A percentile compares a stretch with the other conserved stretches of the same genome.
phyloP scores from a whole-genome alignment of 64 coral and sea anemone genomes.

The Montipora efflorescens region DNA sequence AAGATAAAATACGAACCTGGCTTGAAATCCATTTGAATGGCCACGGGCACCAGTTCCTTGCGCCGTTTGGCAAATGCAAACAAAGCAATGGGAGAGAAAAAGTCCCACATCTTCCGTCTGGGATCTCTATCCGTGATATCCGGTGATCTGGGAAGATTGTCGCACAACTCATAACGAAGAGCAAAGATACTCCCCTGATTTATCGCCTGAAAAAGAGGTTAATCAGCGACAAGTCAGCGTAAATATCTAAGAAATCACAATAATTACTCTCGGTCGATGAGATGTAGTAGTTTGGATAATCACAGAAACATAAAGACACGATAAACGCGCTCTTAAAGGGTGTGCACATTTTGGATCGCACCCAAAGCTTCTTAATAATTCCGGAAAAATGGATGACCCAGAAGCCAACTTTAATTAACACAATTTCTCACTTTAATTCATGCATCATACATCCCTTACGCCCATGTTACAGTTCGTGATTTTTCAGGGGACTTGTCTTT shows the following conservation, averaged over 20 bases:
- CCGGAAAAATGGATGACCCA: no score
- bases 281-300: background rate
- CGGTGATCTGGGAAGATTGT: background rate
- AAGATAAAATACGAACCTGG: background rate
- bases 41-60: constrained; percentile 19
- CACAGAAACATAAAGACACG: no score
- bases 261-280: background rate
- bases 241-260: no score
- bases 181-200: constrained; percentile 37
- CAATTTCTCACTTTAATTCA: no score
- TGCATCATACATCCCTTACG: no score
- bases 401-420: no score
- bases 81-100: constrained; percentile 68
- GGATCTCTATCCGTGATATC: constrained; percentile 34
- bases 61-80: constrained; percentile 26
- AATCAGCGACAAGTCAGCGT: no score
- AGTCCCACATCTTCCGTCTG: constrained; percentile 40
- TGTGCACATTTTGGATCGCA: no score
- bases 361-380: no score
- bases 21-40: constrained; percentile 57
- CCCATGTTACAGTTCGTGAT: no score
- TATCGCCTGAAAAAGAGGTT: constrained; percentile 47
- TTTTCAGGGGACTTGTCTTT: no score
- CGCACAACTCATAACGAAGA: constrained; percentile 59
- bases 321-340: no score